Percentiles rank a stretch among this genome's conserved stretches.
Conservation (phyloP, 2,888 invertebrate species). For the Sericinus montela region DNA sequence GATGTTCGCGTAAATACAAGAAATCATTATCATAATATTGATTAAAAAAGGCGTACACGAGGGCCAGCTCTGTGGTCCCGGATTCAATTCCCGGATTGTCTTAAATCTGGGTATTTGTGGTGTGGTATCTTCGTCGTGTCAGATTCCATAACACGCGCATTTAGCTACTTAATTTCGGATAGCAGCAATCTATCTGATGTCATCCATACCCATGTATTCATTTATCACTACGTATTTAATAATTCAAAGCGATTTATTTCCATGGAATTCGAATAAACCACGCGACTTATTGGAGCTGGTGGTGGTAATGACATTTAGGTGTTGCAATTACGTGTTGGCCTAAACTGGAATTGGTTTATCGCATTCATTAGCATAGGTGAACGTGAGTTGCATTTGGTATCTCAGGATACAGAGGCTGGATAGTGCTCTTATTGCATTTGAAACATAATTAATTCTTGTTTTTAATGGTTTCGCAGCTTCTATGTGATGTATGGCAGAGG, state of each 20-base stretch:
- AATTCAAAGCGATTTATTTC: background rate
- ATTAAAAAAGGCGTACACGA: too few relatives aligned
- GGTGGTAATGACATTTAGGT: conserved; percentile 17
- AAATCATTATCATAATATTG: too few relatives aligned
- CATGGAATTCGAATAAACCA: conserved; percentile 18
- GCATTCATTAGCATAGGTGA: conserved; percentile 9
- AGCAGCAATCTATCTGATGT: too few relatives aligned
- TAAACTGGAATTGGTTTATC: conserved; percentile 18
- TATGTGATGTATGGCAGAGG: too few relatives aligned
- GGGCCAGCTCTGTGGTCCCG: too few relatives aligned
- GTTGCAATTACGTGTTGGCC: conserved; percentile 19
- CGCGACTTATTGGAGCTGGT: conserved; percentile 16
- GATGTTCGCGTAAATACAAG: too few relatives aligned
- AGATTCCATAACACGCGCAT: too few relatives aligned
- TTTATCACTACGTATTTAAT: conserved; percentile 5
- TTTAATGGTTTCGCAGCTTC: too few relatives aligned
- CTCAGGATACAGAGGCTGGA: background rate
- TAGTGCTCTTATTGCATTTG: background rate
- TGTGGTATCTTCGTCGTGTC: too few relatives aligned
- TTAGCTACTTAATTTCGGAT: too few relatives aligned
- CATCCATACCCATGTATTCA: background rate
- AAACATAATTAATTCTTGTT: background rate
- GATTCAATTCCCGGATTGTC: too few relatives aligned
- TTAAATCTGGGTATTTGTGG: too few relatives aligned
- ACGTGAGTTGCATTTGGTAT: conserved; percentile 5